Percentiles rank a stretch among this genome's conserved stretches.
Evolutionary conservation across 2,888 invertebrate species (phyloP).

Genomic region (Lithosia quadra): DNA sequence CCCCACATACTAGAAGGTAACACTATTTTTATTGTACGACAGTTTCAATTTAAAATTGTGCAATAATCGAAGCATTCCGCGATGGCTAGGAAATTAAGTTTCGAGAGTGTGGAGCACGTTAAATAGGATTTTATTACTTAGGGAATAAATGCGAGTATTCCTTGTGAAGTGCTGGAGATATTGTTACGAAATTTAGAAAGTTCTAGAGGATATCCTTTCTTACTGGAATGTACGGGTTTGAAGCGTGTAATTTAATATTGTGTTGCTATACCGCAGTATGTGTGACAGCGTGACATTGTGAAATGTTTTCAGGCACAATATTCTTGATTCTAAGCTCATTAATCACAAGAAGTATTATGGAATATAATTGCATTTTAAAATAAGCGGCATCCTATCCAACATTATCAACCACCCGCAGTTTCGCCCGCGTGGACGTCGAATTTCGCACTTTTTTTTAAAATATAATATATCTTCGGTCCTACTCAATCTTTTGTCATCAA

Average conservation of each 20-base stretch:
- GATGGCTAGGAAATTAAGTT: constrained; percentile 55
- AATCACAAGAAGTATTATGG: not conserved
- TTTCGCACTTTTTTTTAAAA: no score
- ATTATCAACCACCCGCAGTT: no score
- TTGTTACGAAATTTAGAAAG: not conserved
- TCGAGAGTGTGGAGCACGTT: constrained; percentile 27
- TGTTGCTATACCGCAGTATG: not conserved
- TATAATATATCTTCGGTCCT: no score
- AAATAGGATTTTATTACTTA: constrained; percentile 2
- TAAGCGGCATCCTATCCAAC: no score
- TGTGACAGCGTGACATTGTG: not conserved
- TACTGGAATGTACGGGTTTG: not conserved
- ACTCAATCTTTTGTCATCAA: no score
- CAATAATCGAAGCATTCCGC: constrained; percentile 52
- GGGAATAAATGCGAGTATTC: not conserved
- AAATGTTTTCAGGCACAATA: not conserved
- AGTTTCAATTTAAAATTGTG: constrained; percentile 51
- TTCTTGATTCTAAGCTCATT: not conserved
- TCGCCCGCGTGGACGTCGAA: no score
- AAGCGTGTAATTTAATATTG: not conserved
- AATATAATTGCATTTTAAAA: no score
- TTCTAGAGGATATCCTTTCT: not conserved
- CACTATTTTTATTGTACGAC: constrained; percentile 47
- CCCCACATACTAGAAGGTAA: constrained; percentile 24
- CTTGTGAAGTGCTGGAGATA: not conserved